Base-by-base conservation (phyloP, 2,797 vertebrate species). In the Pitangus sulphuratus region DNA sequence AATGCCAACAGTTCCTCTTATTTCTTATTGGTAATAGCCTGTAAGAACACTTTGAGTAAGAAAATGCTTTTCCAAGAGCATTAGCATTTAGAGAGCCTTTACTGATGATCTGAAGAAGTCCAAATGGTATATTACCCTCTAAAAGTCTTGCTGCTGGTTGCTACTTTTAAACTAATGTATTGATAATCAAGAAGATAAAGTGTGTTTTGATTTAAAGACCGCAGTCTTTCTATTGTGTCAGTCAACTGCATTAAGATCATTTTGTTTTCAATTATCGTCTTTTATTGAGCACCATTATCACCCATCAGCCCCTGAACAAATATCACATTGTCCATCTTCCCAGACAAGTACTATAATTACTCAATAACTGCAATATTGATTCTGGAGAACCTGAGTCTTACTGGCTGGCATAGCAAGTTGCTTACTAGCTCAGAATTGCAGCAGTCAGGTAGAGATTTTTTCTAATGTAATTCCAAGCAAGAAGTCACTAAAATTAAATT, bases 281-380 rank as follows among this genome's bases (percentile, higher is more conserved):
- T 91, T 82, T 95, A 54, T 68, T 93, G 70, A 90, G 68, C 80
- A 65, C 74, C 79, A 95, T 89, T 85, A 95, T 93, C 78, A 93
- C 68, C 92, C 85, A 92, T 93, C 94, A 97, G 80, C 48, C 85
- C 66, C 66, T 72, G 78, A 66, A 84, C 66, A 86, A 96, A 95
- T 96, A 95, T 83, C 83, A 78, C 78, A 76, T 64, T 79, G 84
- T 94, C 88, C 78, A 90, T 76, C 79, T 96, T 97, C 54, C 72
- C 90, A 90, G 62, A 58, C 70, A 95, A 96, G 53, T 76, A 85
- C 62, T 94, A 44, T 89, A 95, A 96, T 95, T 97, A 91, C 87
- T 96, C 85, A 95, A 95, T 95, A 96, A 96, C 91, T 79, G 50
- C 84, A 65, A 12, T 92, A 97, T 96, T 96, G 87, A 96, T 96